Percentiles rank a stretch among this genome's conserved stretches.
Conservation (phyloP, 1,140 invertebrate genomes). For the Drosophila parabipectinata region DNA sequence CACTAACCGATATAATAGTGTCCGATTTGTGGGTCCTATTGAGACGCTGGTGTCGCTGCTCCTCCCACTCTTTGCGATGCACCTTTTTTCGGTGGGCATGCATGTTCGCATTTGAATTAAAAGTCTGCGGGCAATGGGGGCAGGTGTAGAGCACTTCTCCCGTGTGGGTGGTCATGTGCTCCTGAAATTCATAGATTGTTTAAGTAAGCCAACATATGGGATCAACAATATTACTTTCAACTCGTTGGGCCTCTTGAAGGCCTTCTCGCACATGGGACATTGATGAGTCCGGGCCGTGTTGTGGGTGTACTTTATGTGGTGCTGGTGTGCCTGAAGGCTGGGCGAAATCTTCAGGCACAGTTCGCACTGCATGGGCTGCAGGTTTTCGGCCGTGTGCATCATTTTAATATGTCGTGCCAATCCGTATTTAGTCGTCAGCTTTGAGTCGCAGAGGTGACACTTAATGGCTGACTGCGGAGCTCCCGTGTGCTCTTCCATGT, state of each 20-base stretch:
- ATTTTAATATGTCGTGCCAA: slow-evolving; percentile 72
- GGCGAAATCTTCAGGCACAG: slow-evolving; percentile 71
- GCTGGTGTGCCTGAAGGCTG: slow-evolving; percentile 61
- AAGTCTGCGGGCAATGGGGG: slow-evolving; percentile 76
- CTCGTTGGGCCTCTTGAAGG: slow-evolving; percentile 65
- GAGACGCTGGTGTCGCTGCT: slow-evolving; percentile 42
- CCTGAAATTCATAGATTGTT: slow-evolving; percentile 27
- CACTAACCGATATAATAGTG: slow-evolving; percentile 60
- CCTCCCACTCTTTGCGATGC: slow-evolving; percentile 78
- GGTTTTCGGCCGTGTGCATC: slow-evolving; percentile 69
- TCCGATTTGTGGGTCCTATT: slow-evolving; percentile 35
- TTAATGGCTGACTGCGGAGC: slow-evolving; percentile 44
- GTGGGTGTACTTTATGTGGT: slow-evolving; percentile 69
- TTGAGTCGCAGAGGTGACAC: slow-evolving; percentile 68
- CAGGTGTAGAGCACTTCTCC: slow-evolving; percentile 79
- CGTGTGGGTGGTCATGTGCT: slow-evolving; percentile 79
- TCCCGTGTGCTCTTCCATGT: slow-evolving; percentile 70
- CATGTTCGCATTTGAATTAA: slow-evolving; percentile 81
- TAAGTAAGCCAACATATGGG: neutral
- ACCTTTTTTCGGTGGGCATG: slow-evolving; percentile 78
- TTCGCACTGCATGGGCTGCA: slow-evolving; percentile 63
- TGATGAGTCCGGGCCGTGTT: slow-evolving; percentile 56
- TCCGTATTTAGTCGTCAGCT: slow-evolving; percentile 69
- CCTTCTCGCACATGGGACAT: slow-evolving; percentile 76
- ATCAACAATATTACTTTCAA: slow-evolving; percentile 40